Evolutionary conservation across 2,113 vertebrate genomes (phyloP).

Genomic region (Cynopterus brachyotis): DNA sequence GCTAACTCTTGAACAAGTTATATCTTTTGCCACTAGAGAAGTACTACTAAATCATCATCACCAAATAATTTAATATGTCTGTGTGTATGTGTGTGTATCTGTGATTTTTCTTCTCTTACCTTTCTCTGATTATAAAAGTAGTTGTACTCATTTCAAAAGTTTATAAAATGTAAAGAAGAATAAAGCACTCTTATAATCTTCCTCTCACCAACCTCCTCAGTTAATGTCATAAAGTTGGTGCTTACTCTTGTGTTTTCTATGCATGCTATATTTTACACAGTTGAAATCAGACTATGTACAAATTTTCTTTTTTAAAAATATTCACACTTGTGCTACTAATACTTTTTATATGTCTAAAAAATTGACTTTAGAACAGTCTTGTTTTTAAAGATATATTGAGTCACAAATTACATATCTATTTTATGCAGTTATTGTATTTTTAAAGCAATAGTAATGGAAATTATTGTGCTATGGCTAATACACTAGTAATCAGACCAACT

Average conservation of each 20-base stretch:
- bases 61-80: not conserved
- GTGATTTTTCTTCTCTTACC: not conserved
- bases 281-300: not conserved
- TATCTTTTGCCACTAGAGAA: not conserved
- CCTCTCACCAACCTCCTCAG: not conserved
- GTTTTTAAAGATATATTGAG: not conserved
- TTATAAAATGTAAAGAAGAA: constrained; percentile 27
- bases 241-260: not conserved
- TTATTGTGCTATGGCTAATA: not conserved
- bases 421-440: constrained; percentile 2
- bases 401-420: not conserved
- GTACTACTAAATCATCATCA: not conserved
- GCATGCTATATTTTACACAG: not conserved
- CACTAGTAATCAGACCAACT: not conserved
- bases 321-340: not conserved
- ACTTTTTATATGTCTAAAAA: not conserved
- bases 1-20: constrained; percentile 4
- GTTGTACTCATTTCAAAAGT: constrained; percentile 8
- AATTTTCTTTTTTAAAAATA: constrained; percentile 36
- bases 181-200: not conserved
- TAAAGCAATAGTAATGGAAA: not conserved
- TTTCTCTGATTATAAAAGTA: constrained; percentile 10
- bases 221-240: not conserved
- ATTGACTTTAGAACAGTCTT: not conserved
- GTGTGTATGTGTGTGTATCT: not conserved